Evolutionary conservation across 2,113 vertebrate species (phyloP).

Genomic region (Callithrix jacchus): DNA sequence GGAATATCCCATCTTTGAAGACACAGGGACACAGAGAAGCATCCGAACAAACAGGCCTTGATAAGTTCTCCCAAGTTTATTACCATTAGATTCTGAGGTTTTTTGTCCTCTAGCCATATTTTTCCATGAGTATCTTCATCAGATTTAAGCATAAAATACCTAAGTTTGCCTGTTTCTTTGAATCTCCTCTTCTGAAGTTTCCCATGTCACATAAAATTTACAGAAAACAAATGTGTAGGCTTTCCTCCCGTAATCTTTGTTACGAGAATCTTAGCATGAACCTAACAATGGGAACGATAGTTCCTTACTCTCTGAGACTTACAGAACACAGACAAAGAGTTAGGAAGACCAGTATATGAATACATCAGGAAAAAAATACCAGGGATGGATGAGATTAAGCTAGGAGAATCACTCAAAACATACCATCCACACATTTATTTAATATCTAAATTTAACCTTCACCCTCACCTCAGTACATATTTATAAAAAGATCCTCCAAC

Average conservation of each 20-base stretch:
- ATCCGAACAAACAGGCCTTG: neutral
- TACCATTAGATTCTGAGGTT: too few relatives aligned
- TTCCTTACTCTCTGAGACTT: neutral
- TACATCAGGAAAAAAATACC: neutral
- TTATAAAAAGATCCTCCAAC: conserved; percentile 41
- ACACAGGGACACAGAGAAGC: neutral
- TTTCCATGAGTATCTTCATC: neutral
- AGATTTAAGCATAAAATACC: too few relatives aligned
- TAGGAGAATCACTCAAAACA: neutral
- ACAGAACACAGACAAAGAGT: neutral
- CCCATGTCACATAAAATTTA: neutral
- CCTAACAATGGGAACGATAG: neutral
- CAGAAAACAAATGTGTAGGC: neutral
- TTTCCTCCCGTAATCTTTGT: neutral
- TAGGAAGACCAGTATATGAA: neutral
- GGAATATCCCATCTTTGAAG: neutral
- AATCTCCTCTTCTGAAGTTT: neutral
- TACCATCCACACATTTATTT: conserved; percentile 18
- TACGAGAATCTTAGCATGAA: neutral
- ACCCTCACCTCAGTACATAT: neutral
- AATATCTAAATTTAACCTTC: conserved; percentile 37
- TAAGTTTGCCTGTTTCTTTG: neutral
- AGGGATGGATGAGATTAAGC: neutral
- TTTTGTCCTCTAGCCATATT: neutral
- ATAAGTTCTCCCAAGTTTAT: neutral